phyloP scores from a whole-genome alignment of 1,140 invertebrate species.

The Drosophila bifasciata region DNA sequence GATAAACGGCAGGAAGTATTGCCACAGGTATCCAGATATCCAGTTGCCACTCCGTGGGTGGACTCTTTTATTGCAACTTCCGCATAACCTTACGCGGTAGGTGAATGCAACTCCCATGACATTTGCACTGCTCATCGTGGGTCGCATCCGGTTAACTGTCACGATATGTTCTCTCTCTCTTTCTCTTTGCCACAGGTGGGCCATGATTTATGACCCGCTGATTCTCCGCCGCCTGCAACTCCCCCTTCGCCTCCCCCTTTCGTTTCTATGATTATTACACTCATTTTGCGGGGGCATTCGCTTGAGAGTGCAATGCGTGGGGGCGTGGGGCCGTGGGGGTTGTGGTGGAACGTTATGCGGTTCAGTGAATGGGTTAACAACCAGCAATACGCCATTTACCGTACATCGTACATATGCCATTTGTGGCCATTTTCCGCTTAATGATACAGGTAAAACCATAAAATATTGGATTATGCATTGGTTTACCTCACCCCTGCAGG shows the following conservation, averaged over 20 bases:
- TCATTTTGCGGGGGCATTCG: constrained; percentile 10
- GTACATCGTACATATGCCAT: constrained; percentile 8
- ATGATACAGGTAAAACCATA: constrained; percentile 13
- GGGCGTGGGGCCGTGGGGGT: too few species aligned
- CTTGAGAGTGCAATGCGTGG: too few species aligned
- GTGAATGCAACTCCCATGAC: constrained; percentile 37
- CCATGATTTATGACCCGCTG: constrained; percentile 25
- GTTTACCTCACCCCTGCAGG: neutral
- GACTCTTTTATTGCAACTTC: constrained; percentile 38
- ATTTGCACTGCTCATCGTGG: constrained; percentile 18
- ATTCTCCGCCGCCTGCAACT: constrained; percentile 17
- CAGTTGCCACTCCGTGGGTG: neutral
- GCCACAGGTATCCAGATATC: too few species aligned
- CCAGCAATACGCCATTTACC: constrained; percentile 2
- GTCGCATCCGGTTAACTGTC: constrained; percentile 28
- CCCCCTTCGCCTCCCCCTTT: neutral
- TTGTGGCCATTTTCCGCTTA: constrained; percentile 9
- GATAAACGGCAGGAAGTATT: neutral
- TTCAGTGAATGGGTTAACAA: constrained; percentile 16
- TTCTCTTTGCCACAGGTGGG: constrained; percentile 32
- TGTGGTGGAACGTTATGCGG: constrained; percentile 5
- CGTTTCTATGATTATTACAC: constrained; percentile 21
- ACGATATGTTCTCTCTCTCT: neutral
- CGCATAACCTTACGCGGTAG: constrained; percentile 20
- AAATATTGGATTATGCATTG: neutral